Conservation (phyloP, 2,888 invertebrate genomes). For the Phalera bucephala region DNA sequence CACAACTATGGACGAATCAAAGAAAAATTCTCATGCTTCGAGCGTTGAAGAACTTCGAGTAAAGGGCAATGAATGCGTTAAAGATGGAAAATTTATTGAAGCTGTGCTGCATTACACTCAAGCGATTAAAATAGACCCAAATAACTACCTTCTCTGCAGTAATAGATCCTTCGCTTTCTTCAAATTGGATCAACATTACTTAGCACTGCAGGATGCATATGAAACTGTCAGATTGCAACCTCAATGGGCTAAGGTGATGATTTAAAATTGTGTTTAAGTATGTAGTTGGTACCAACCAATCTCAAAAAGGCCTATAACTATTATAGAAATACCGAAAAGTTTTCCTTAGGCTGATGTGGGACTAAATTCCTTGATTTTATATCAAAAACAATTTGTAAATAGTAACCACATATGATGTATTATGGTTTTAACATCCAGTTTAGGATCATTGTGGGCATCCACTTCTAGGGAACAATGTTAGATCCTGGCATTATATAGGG, state of each 20-base stretch:
- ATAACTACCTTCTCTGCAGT: constrained; percentile 88
- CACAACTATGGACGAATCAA: constrained; percentile 68
- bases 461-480: no score
- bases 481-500: no score
- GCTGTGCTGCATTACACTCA: constrained; percentile 91
- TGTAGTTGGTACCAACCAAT: no score
- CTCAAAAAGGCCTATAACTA: no score
- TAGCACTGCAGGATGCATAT: constrained; percentile 90
- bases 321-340: no score
- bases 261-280: no score
- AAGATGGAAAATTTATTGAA: constrained; percentile 87
- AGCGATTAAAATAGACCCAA: constrained; percentile 88
- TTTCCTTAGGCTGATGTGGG: no score
- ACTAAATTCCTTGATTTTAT: no score
- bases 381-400: no score
- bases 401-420: no score
- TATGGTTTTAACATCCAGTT: no score
- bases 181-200: constrained; percentile 89
- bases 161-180: constrained; percentile 92
- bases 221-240: constrained; percentile 89
- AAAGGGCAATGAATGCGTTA: constrained; percentile 90
- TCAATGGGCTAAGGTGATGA: constrained; percentile 90
- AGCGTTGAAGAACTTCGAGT: constrained; percentile 85
- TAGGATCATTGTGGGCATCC: no score
- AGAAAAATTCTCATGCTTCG: constrained; percentile 44